phyloP scores from a whole-genome alignment of 2,113 vertebrate genomes.

The Numenius arquata region DNA sequence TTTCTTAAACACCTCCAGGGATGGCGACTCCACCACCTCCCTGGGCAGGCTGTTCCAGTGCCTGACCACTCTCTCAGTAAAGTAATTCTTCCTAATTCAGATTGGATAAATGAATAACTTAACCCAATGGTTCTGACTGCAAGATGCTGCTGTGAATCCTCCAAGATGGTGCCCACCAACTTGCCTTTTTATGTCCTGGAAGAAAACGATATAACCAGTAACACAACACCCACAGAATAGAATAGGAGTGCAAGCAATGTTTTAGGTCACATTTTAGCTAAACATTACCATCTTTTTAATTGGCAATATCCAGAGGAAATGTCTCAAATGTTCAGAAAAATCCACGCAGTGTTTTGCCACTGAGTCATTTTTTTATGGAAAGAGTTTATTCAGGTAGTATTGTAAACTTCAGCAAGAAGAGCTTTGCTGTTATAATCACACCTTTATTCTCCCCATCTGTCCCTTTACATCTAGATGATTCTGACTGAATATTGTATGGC shows the following conservation, averaged over 20 bases:
- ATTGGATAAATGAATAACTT: not conserved
- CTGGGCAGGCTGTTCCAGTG: no score
- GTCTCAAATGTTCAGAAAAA: not conserved
- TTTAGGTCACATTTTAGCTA: not conserved
- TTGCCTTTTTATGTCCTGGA: not conserved
- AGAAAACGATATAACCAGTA: not conserved
- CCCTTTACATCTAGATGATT: not conserved
- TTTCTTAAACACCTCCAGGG: no score
- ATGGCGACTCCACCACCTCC: no score
- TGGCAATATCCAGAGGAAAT: not conserved
- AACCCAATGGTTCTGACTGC: not conserved
- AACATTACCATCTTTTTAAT: not conserved
- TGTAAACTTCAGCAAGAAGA: not conserved
- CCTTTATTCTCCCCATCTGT: not conserved
- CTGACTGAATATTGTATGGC: rapidly evolving
- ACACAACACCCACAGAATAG: not conserved
- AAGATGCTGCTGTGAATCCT: not conserved
- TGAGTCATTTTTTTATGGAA: not conserved
- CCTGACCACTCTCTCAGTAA: no score
- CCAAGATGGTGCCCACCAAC: no score
- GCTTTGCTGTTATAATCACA: not conserved
- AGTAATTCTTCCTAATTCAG: no score
- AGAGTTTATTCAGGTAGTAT: not conserved
- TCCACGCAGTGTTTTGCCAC: not conserved
- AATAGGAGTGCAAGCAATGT: not conserved